Conservation (phyloP, 2,888 invertebrate species). For the Fragum fragum region DNA sequence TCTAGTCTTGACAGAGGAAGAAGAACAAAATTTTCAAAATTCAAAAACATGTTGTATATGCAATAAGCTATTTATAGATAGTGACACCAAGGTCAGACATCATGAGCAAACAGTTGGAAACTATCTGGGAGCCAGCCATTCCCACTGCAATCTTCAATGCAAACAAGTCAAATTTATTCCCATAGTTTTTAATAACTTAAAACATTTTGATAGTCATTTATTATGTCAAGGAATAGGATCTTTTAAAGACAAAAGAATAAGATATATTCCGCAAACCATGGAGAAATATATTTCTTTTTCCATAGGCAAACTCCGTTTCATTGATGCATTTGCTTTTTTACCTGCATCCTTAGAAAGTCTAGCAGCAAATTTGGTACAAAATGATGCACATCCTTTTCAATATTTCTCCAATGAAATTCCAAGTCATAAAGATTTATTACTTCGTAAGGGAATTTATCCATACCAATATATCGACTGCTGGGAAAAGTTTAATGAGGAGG, state of each 20-base stretch:
- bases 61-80: slow-evolving; percentile 34
- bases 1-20: slow-evolving; percentile 28
- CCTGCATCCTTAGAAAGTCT: slow-evolving; percentile 34
- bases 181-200: slow-evolving; percentile 51
- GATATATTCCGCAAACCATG: slow-evolving; percentile 48
- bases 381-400: slow-evolving; percentile 6
- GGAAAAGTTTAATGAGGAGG: slow-evolving; percentile 48
- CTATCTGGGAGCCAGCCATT: slow-evolving; percentile 46
- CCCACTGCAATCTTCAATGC: slow-evolving; percentile 51
- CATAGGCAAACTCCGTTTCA: slow-evolving; percentile 38
- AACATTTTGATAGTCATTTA: slow-evolving; percentile 55
- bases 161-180: slow-evolving; percentile 58
- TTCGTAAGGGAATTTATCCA: slow-evolving; percentile 58
- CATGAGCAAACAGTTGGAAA: slow-evolving; percentile 54
- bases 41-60: slow-evolving; percentile 50
- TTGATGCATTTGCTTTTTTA: slow-evolving; percentile 47
- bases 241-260: slow-evolving; percentile 38
- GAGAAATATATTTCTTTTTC: slow-evolving; percentile 48
- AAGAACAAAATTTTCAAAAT: slow-evolving; percentile 43
- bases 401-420: slow-evolving; percentile 40
- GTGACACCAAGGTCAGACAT: slow-evolving; percentile 50
- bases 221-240: slow-evolving; percentile 45
- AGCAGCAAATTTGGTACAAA: slow-evolving; percentile 30
- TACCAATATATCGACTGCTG: slow-evolving; percentile 57
- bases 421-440: slow-evolving; percentile 7